phyloP scores from a whole-genome alignment of 1,140 invertebrate species.

The Galleria mellonella region DNA sequence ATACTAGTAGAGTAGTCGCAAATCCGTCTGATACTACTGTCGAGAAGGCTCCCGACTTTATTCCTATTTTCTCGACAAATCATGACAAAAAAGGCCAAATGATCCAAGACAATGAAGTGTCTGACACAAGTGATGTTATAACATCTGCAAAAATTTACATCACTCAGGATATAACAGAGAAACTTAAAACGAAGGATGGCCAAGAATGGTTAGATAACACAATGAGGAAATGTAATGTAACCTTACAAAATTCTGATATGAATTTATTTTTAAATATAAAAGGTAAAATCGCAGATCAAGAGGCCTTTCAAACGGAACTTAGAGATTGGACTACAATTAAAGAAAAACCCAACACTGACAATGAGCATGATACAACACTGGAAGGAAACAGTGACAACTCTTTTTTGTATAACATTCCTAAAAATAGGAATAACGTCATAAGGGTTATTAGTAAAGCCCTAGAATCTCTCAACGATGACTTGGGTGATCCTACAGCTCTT shows the following conservation, averaged over 20 bases:
- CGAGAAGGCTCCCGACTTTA: constrained; percentile 38
- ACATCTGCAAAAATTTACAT: constrained; percentile 66
- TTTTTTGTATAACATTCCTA: constrained; percentile 28
- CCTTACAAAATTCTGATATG: constrained; percentile 46
- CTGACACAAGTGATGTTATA: constrained; percentile 52
- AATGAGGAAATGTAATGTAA: constrained; percentile 56
- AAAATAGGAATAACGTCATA: constrained; percentile 42
- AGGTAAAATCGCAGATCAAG: constrained; percentile 64
- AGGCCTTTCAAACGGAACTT: constrained; percentile 64
- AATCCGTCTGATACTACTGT: constrained; percentile 13
- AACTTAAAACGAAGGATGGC: constrained; percentile 63
- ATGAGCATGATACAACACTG: constrained; percentile 24
- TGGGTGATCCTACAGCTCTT: constrained; percentile 51
- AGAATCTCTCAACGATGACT: constrained; percentile 41
- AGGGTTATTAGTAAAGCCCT: constrained; percentile 45
- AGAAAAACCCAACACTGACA: constrained; percentile 19
- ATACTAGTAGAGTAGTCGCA: constrained; percentile 11
- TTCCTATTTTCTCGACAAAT: constrained; percentile 32
- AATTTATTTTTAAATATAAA: constrained; percentile 65
- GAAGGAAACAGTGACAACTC: constrained; percentile 25
- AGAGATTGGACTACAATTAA: constrained; percentile 38
- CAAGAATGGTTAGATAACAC: constrained; percentile 45
- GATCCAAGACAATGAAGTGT: constrained; percentile 64
- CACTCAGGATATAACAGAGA: constrained; percentile 56
- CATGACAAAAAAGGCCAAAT: constrained; percentile 52